Evolutionary conservation across 2,797 vertebrate genomes (phyloP), one percentile per base, ranked within the genome.

Genomic region (Antrozous pallidus): DNA sequence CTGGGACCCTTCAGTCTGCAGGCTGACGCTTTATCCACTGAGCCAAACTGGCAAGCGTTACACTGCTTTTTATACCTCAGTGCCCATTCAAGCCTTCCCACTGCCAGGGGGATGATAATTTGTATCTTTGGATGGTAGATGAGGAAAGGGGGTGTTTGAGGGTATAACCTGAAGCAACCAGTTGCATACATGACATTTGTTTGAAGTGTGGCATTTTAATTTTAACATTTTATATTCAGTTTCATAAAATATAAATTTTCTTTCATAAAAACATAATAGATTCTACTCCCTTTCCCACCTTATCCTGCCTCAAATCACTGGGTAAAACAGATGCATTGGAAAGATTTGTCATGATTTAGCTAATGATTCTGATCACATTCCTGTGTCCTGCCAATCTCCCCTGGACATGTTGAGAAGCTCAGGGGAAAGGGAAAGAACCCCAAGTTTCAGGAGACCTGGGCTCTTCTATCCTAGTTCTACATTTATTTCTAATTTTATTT

Each of bases 401-500:
- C 4, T 70, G 20, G 78, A 6, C 20, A 42, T 26, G 18, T 0
- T 18, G 38, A 81, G 54, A 78, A 91, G 26, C 70, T 20, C 61
- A 70, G 28, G 9, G 20, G 16, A 94, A 93, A 38, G 5, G n/a
- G 20, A 80, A 88, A 84, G 22, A 80, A 54, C 8, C 61, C 24
- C 71, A 47, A 70, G 31, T 36, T 89, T 86, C 45, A 82, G 65
- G 40, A 78, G 51, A 16, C 4, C 28, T 67, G 33, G 40, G 47
- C 14, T 95, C 16, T 79, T 90, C 31, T 79, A 38, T 49, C 12
- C 4, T 18, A 91, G 78, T 47, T 90, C 36, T 71, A 40, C n/a
- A 54, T 56, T 71, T 79, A 61, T 77, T 77, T 91, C 77, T 1
- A 22, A 80, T 70, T 92, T 97, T 69, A 91, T 77, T 93, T 65